Percentiles rank a stretch among this genome's conserved stretches.
These are phyloP conservation scores for Lithobates sylvaticus DNA, from an alignment of 2,797 vertebrate genomes.

Conservation along the genomic window DNA sequence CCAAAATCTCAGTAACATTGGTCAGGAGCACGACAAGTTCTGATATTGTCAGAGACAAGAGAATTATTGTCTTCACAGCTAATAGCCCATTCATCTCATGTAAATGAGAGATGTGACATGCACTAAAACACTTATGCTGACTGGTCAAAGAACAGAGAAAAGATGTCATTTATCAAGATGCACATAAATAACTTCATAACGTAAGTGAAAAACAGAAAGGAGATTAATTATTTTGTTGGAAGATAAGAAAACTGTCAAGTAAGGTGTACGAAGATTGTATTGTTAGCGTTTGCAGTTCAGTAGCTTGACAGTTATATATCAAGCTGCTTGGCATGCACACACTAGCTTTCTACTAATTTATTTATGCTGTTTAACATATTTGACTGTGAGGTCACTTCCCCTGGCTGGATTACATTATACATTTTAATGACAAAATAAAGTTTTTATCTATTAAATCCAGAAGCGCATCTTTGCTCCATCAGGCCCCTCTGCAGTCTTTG, in stretches of 20 bases:
- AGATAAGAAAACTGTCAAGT: constrained; percentile 57
- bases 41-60: constrained; percentile 51
- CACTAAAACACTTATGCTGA: constrained; percentile 57
- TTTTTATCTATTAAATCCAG: neutral
- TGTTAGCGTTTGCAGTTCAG: constrained; percentile 39
- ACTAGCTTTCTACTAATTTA: constrained; percentile 19
- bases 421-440: neutral
- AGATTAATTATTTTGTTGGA: constrained; percentile 52
- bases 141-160: constrained; percentile 55
- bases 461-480: no score
- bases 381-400: constrained; percentile 2
- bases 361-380: neutral
- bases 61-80: constrained; percentile 48
- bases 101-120: constrained; percentile 57
- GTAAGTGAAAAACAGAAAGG: constrained; percentile 48
- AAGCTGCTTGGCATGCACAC: constrained; percentile 3
- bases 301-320: constrained; percentile 38
- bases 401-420: neutral
- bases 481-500: no score
- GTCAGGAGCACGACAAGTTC: constrained; percentile 27
- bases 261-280: constrained; percentile 29
- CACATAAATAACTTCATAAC: constrained; percentile 49
- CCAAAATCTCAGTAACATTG: constrained; percentile 17
- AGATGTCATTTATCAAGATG: constrained; percentile 59
- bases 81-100: constrained; percentile 56